Base-by-base conservation (phyloP, 2,888 invertebrate genomes). In the Clusia tigrina region DNA sequence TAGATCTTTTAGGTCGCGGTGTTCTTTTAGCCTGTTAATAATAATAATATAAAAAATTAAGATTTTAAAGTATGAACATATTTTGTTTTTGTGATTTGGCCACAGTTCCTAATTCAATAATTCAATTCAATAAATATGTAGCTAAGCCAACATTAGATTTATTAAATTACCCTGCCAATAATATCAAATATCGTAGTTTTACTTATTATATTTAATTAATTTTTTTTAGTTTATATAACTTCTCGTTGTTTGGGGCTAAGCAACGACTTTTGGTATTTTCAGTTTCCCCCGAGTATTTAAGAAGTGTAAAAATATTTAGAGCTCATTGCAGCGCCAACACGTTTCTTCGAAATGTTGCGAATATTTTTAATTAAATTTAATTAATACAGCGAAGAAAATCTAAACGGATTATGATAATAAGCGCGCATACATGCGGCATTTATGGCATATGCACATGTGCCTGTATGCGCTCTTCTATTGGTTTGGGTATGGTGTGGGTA, bases 301-400 rank as follows among this genome's bases (percentile, higher is more conserved):
- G n/a, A 53, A 15, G 25, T 15, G 53, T 2, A 25, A n/a, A 15
- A 5, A n/a, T n/a, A n/a, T n/a, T n/a, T n/a, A n/a, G n/a, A n/a
- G 12, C 53, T 9, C 25, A 26, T 53, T 25, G 2, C 26, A 17
- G 53, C 51, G 22, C 3, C 17, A 51, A 22, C 53, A 76, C 78
- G 76, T 78, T 72, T 67, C 56, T 54, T 60, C 57, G 68, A 73
- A 71, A 74, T 75, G 70, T 71, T 73, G 71, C 72, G 73, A 76
- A 71, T 69, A 71, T 72, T 71, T 78, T 80, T 81, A 78, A 80
- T 79, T 79, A 79, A 81, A 81, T 81, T 79, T 77, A 79, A 81
- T 81, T 81, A 81, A 81, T 81, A 70, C 78, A 67, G 69, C 70
- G 65, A 69, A 37, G 66, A 62, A 63, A 73, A 76, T 71, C 73